Base-by-base conservation (phyloP, 2,888 invertebrate genomes). In the Neoscelio sp. region DNA sequence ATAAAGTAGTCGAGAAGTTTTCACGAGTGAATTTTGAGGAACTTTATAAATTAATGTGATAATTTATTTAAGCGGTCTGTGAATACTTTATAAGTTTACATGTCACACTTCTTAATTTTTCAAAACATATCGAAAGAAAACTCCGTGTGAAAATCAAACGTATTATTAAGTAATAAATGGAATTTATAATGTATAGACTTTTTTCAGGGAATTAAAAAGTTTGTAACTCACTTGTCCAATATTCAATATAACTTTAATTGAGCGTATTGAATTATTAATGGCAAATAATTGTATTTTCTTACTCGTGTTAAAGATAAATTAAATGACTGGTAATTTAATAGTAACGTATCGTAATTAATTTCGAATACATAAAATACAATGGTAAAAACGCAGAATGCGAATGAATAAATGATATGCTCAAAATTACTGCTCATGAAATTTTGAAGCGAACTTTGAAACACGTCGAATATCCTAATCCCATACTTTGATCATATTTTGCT, bases 401-500 rank as follows among this genome's bases (percentile, higher is more conserved):
- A 56, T 68, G 62, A 68, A 76, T 76, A 62, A 58, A 56, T 52
- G 20, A 76, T 40, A 7, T 13, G n/a, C 23, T 56, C 38, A 46
- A 76, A 76, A 68, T 76, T 76, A 64, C 62, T 38, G 46, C 38
- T 48, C 28, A 76, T 68, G 62, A 76, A 76, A 76, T 58, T 68
- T 76, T 76, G 68, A 76, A 60, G 60, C 65, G 60, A 65, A 50
- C 50, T 50, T 48, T 13, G 40, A 48, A 46, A 52, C 48, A 38
- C 30, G 46, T n/a, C 12, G 44, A 40, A 65, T 74, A 42, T 56
- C 62, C 65, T 77, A 77, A 77, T 77, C 65, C 71, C 40, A 70
- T 50, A 77, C 71, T 77, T 71, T 71, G 77, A 71, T 71, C 71
- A 77, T 71, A 77, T 77, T 76, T 77, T 77, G 64, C 50, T 50